phyloP scores from a whole-genome alignment of 2,888 invertebrate species.

The Dexiosoma caninum region DNA sequence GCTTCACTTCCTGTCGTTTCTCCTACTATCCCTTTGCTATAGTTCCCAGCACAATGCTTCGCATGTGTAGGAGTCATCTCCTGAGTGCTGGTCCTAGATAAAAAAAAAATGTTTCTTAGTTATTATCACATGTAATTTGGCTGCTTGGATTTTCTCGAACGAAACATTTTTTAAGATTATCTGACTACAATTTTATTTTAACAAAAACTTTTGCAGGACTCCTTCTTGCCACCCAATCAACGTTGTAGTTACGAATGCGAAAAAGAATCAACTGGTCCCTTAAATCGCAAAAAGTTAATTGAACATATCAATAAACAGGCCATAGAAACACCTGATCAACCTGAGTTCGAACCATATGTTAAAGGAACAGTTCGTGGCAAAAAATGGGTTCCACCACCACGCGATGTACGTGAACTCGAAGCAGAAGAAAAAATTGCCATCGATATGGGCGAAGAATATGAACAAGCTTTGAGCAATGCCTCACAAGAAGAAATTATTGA shows the following conservation, averaged over 20 bases:
- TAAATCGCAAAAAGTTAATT: constrained; percentile 95
- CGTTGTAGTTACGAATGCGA: constrained; percentile 97
- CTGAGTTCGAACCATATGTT: constrained; percentile 95
- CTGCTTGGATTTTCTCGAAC: too few species aligned
- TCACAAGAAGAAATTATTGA: constrained; percentile 98
- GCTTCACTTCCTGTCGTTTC: too few species aligned
- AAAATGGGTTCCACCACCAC: constrained; percentile 91
- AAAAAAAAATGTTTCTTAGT: too few species aligned
- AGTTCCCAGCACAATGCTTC: too few species aligned
- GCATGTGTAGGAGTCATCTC: too few species aligned
- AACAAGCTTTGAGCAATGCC: constrained; percentile 91
- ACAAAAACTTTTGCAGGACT: constrained; percentile 83
- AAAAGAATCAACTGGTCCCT: constrained; percentile 96
- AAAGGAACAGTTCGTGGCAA: constrained; percentile 94
- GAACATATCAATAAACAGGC: constrained; percentile 99
- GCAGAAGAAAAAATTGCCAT: constrained; percentile 95
- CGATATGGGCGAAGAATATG: constrained; percentile 96
- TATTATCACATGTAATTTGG: too few species aligned
- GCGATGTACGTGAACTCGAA: constrained; percentile 84
- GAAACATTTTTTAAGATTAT: too few species aligned
- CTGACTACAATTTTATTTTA: too few species aligned
- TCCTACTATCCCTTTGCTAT: too few species aligned
- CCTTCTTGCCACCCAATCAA: constrained; percentile 96
- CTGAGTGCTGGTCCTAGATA: too few species aligned
- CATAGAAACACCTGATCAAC: constrained; percentile 97